phyloP scores from a whole-genome alignment of 2,888 invertebrate genomes.

The Tenodera sinensis region DNA sequence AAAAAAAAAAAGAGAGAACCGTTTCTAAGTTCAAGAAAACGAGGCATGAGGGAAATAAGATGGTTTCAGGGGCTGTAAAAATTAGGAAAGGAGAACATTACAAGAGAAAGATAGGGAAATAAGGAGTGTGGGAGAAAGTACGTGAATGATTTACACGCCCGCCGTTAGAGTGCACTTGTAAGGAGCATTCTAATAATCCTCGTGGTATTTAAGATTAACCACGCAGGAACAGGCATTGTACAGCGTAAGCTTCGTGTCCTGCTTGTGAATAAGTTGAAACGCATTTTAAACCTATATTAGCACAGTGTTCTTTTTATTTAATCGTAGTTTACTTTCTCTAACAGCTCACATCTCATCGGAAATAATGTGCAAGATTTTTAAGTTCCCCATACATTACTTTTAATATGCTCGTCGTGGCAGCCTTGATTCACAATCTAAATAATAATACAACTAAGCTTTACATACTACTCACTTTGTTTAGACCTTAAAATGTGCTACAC shows the following conservation, averaged over 20 bases:
- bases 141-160: slow-evolving; percentile 20
- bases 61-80: not conserved
- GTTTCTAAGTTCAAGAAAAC: not conserved
- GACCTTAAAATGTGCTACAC: no score
- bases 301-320: no score
- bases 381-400: no score
- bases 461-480: no score
- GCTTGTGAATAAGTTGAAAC: no score
- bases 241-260: not conserved
- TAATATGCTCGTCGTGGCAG: no score
- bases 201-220: not conserved
- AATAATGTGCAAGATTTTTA: no score
- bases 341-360: no score
- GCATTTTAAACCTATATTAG: no score
- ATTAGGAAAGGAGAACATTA: slow-evolving; percentile 5
- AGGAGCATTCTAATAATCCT: slow-evolving; percentile 20
- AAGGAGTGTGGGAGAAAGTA: not conserved
- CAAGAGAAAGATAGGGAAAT: not conserved
- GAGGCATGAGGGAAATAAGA: not conserved
- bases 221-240: not conserved
- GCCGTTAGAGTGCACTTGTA: slow-evolving; percentile 17
- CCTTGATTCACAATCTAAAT: no score
- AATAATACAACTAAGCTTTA: no score
- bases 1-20: not conserved
- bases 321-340: no score